Evolutionary conservation across 2,113 vertebrate species (phyloP).

Genomic region (Haemorhous mexicanus): DNA sequence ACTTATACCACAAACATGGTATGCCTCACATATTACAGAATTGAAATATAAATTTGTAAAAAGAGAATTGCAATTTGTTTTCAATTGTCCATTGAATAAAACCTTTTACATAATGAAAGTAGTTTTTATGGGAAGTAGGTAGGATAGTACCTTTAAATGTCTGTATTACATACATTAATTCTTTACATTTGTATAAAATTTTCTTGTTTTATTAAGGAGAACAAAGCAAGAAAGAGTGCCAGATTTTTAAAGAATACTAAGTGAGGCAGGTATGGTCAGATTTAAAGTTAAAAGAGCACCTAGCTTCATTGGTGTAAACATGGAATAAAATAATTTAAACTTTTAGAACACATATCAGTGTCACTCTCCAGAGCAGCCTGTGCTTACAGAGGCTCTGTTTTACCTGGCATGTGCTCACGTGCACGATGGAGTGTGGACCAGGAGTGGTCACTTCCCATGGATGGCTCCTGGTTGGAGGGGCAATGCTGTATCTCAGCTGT

Average conservation of each 20-base stretch:
- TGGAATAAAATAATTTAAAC: not conserved
- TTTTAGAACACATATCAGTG: not conserved
- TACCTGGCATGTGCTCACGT: fast-evolving
- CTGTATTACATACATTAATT: not conserved
- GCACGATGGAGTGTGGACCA: fast-evolving
- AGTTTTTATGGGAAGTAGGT: not conserved
- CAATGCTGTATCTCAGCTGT: not conserved
- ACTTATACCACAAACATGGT: not conserved
- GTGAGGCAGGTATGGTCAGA: not conserved
- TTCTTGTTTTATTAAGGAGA: not conserved
- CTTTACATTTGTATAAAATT: not conserved
- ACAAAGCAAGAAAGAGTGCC: not conserved
- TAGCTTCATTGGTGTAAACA: not conserved
- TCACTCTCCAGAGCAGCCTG: not conserved
- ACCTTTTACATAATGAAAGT: not conserved
- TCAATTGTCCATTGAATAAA: not conserved
- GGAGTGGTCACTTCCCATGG: not conserved
- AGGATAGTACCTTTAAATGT: not conserved
- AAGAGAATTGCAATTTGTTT: not conserved
- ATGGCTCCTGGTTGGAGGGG: not conserved
- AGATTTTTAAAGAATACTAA: not conserved
- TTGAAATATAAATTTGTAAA: not conserved
- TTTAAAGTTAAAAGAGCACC: not conserved
- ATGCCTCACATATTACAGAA: not conserved
- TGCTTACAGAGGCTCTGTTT: not conserved